Evolutionary conservation across 1,140 invertebrate genomes (phyloP).

Genomic region (Lepidotrigona ventralis): DNA sequence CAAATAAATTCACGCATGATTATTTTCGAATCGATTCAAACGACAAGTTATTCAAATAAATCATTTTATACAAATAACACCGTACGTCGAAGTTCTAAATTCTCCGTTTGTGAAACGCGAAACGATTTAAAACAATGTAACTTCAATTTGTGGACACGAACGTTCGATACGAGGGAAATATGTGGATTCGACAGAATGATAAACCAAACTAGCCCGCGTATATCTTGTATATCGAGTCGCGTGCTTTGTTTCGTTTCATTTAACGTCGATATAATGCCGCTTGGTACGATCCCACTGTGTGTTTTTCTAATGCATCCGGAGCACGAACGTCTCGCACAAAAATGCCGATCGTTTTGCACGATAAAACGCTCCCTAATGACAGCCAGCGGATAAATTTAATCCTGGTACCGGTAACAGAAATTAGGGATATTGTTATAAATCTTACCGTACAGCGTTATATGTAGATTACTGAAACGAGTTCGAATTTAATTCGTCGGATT

Average conservation of each 20-base stretch:
- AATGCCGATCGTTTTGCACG: conserved; percentile 54
- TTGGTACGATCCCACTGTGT: conserved; percentile 52
- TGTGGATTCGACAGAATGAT: background rate
- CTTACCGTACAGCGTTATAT: too few species aligned
- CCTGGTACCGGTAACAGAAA: conserved; percentile 37
- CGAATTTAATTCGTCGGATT: conserved; percentile 35
- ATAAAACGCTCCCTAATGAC: conserved; percentile 48
- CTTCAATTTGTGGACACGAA: background rate
- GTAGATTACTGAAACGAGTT: background rate
- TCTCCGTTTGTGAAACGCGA: background rate
- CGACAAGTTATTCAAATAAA: too few species aligned
- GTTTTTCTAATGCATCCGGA: conserved; percentile 55
- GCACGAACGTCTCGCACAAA: conserved; percentile 57
- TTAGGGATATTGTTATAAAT: conserved; percentile 58
- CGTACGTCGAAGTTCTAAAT: too few species aligned
- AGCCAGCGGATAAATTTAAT: conserved; percentile 58
- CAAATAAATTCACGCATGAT: too few species aligned
- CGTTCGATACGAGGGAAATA: background rate
- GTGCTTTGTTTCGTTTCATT: conserved; percentile 50
- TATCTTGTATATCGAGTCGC: conserved; percentile 33
- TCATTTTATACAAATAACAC: too few species aligned
- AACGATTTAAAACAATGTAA: background rate
- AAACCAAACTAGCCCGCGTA: background rate
- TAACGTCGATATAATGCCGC: conserved; percentile 48
- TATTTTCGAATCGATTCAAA: too few species aligned